A percentile compares a stretch with the other conserved stretches of the same genome.
phyloP scores from a whole-genome alignment of 2,113 vertebrate genomes.

The Nibea coibor region DNA sequence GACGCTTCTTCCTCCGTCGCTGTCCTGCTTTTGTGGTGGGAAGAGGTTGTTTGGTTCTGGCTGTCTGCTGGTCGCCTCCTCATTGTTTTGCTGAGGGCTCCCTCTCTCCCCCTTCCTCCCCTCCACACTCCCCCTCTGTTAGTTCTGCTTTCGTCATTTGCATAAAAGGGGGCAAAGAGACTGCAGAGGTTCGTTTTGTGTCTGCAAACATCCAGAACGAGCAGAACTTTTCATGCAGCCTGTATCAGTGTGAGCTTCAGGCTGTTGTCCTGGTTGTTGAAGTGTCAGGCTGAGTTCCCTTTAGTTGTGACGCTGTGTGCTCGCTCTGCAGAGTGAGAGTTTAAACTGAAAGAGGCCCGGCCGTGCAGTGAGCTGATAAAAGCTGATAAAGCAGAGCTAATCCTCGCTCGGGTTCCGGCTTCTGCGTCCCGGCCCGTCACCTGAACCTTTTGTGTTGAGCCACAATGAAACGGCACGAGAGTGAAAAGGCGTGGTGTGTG shows the following conservation, averaged over 20 bases:
- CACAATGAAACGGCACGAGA: conserved; percentile 53
- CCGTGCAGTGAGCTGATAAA: conserved; percentile 69
- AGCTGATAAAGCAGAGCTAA: conserved; percentile 76
- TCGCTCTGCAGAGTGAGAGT: conserved; percentile 50
- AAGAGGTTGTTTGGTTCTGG: conserved; percentile 23
- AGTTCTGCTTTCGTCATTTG: conserved; percentile 56
- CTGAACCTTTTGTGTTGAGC: conserved; percentile 63
- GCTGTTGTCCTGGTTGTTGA: conserved; percentile 1
- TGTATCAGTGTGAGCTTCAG: neutral
- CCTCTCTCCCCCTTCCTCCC: neutral
- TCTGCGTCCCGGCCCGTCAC: conserved; percentile 54
- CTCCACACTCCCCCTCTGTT: conserved; percentile 2
- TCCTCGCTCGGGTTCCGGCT: conserved; percentile 59
- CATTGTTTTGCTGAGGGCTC: conserved; percentile 13
- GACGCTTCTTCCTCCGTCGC: neutral
- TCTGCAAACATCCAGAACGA: conserved; percentile 4
- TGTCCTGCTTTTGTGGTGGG: conserved; percentile 13
- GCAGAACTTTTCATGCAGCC: neutral
- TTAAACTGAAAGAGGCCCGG: conserved; percentile 14
- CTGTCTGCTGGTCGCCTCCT: conserved; percentile 1
- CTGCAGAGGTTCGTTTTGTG: conserved; percentile 63
- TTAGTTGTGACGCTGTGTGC: conserved; percentile 16
- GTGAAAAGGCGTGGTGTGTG: conserved; percentile 18
- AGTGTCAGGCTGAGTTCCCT: conserved; percentile 7
- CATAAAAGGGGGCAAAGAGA: conserved; percentile 70